Evolutionary conservation across 1,140 invertebrate genomes (phyloP), one percentile per base, ranked within the genome.

Genomic region (Bombus vancouverensis): DNA sequence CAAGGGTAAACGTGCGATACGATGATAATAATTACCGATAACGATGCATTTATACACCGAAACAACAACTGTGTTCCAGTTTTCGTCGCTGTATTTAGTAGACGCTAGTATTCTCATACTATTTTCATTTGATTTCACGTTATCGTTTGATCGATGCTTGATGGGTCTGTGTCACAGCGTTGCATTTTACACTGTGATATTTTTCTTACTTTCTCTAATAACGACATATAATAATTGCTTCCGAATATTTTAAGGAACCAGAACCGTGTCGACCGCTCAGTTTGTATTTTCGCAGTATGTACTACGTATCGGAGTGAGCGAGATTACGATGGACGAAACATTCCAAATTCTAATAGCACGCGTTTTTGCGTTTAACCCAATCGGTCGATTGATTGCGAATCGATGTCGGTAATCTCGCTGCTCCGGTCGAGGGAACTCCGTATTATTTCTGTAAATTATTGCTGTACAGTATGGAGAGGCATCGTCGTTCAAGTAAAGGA

Each of bases 161-260:
- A 83, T 91, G 92, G 90, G 88, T 92, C 90, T 93, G 91, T 93
- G 92, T 93, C 92, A 93, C 90, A 91, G 91, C 90, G 88, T 93
- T 89, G 86, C 89, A 86, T 94, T 90, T 93, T 89, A 80, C 91
- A 94, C 93, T 94, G 94, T 94, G 93, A 94, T 94, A 94, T 93
- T 91, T 76, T 91, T 87, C 72, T 81, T 89, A 79, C 22, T 87
- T 72, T 75, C 89, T 81, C 62, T 92, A 90, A 89, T 82, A 80
- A 82, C 72, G 73, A 79, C 34, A 71, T 88, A 78, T 34, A 53
- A 15, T 47, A 74, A 86, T 72, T 74, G 66, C 74, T 83, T 59
- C n/a, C 81, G 70, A 88, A 68, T 85, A 62, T 42, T 81, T 66
- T 73, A 89, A 76, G 39, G 32, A 78, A 66, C 71, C 72, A 68